Evolutionary conservation across 2,888 invertebrate species (phyloP), one percentile per base, ranked within the genome.

Genomic region (Eustalomyia histrio): DNA sequence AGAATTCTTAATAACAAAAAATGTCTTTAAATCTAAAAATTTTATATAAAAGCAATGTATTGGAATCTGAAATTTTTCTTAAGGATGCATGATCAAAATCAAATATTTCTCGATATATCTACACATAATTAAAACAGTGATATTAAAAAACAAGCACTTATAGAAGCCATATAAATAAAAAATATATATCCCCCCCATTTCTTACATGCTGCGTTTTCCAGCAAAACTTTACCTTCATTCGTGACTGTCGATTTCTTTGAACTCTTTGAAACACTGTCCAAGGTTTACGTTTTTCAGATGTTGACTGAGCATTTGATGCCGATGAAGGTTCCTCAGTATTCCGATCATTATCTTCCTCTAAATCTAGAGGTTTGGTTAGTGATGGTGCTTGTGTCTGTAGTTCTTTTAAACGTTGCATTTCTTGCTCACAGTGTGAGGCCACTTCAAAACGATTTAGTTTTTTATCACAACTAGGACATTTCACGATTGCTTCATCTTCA

Each of bases 381-480:
- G 29, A 6, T 6, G 29, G 7, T 1, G 65, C 64, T 63, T 75
- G 74, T 14, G 73, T 58, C 24, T 79, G 83, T 18, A 83, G 52
- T 58, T 84, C 72, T 58, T 87, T 86, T 33, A 96, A 91, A 84
- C 94, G 94, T 81, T 95, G 95, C 83, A 97, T 92, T 91, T 97
- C 97, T 80, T 95, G 92, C 61, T 93, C 91, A 83, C 96, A 93
- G 91, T 97, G 98, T 29, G 94, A 92, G 84, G 96, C 96, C n/a
- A 97, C 91, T 89, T 97, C 97, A 1, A 94, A 94, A 1, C 94
- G 93, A 61, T 97, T 92, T 55, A 98, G 92, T 2, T 97, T 96
- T 80, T 95, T 94, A 82, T 97, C 95, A 89, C 98, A 98, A 1
- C 96, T 95, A 0, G 98, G 97, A 89, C 98, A 98, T 33, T 83